These are phyloP conservation scores for Pherbina coryleti DNA, from an alignment of 2,888 invertebrate species.

Conservation along the genomic window DNA sequence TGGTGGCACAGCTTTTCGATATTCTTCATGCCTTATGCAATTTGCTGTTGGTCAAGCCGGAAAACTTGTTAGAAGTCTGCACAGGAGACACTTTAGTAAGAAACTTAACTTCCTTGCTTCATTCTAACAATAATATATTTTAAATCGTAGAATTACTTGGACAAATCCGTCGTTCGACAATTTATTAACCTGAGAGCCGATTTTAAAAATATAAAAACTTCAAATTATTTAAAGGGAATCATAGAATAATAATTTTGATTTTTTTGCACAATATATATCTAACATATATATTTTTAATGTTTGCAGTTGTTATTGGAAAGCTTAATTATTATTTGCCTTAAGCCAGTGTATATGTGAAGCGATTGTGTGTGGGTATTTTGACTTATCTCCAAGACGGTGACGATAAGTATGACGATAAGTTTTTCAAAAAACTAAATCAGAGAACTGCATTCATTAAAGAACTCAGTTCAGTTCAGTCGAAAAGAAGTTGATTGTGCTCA, in stretches of 20 bases:
- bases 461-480: not conserved
- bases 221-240: slow-evolving; percentile 74
- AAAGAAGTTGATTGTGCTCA: not conserved
- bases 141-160: slow-evolving; percentile 84
- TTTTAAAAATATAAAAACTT: slow-evolving; percentile 86
- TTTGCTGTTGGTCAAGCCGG: slow-evolving; percentile 92
- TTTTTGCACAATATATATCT: not conserved
- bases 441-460: slow-evolving; percentile 28
- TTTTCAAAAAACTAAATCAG: slow-evolving; percentile 29
- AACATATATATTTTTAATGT: no score
- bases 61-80: slow-evolving; percentile 95
- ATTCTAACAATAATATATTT: not conserved
- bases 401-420: slow-evolving; percentile 8
- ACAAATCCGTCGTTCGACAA: slow-evolving; percentile 88
- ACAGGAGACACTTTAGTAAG: slow-evolving; percentile 93
- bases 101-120: slow-evolving; percentile 46
- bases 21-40: slow-evolving; percentile 96
- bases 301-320: no score
- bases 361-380: not conserved
- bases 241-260: slow-evolving; percentile 61
- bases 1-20: slow-evolving; percentile 92
- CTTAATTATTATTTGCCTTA: no score
- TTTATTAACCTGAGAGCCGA: slow-evolving; percentile 96
- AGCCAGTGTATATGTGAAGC: not conserved
- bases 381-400: slow-evolving; percentile 7